Evolutionary conservation across 35 echinoderm and acorn worm species (phyloP).

Genomic region (Chiridota heheva): DNA sequence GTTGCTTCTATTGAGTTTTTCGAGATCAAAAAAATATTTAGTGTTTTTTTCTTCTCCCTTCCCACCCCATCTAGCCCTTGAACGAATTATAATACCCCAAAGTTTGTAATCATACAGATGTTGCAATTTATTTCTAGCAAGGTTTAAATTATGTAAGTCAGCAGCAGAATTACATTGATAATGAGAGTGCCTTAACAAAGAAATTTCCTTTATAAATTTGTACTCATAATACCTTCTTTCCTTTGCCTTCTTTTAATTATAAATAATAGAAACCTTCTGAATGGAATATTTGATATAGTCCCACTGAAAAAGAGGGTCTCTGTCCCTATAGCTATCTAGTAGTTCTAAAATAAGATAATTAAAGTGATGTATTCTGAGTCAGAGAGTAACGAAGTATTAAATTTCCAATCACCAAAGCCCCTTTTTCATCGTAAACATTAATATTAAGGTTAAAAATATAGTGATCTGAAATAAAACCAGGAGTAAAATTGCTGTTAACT

Average conservation of each 20-base stretch:
- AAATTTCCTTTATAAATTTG: too few species aligned
- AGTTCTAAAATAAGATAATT: too few species aligned
- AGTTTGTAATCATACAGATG: slow-evolving; percentile 32
- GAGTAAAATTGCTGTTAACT: background rate
- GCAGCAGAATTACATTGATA: too few species aligned
- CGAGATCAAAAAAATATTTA: slow-evolving; percentile 45
- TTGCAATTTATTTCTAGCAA: too few species aligned
- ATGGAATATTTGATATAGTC: too few species aligned
- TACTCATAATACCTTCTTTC: background rate
- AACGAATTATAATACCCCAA: slow-evolving; percentile 24
- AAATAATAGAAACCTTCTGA: background rate
- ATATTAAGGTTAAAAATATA: background rate
- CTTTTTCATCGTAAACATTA: background rate
- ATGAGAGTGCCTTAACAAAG: too few species aligned
- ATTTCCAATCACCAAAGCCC: slow-evolving; percentile 1
- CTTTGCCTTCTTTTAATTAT: background rate
- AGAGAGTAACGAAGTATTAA: slow-evolving; percentile 6
- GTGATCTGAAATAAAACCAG: slow-evolving; percentile 5
- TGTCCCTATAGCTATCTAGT: too few species aligned
- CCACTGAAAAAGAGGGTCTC: too few species aligned
- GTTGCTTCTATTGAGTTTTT: slow-evolving; percentile 35
- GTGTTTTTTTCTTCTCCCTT: slow-evolving; percentile 43
- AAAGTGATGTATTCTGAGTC: too few species aligned
- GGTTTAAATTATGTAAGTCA: background rate
- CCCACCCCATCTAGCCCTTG: slow-evolving; percentile 16